These are phyloP conservation scores for Diacarnus erythraeanus DNA, from an alignment of 37 sponge, comb jelly and placozoan genomes.

Conservation along the genomic window DNA sequence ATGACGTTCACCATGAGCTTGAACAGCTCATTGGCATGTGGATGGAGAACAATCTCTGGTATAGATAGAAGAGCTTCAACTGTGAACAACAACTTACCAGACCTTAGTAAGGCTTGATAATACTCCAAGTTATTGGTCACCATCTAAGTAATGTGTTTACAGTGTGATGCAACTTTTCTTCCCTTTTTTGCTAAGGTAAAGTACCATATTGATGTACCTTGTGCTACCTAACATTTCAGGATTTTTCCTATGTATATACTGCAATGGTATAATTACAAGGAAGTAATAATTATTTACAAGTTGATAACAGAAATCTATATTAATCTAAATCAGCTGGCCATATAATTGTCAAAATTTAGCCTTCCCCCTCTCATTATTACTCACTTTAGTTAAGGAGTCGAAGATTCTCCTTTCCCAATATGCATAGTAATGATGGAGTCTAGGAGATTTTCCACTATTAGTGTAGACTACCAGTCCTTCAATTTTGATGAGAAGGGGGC, in stretches of 20 bases:
- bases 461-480: constrained; percentile 94
- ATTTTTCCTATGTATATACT: too few relatives aligned
- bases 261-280: too few relatives aligned
- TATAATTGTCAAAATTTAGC: background rate
- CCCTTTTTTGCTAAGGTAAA: too few relatives aligned
- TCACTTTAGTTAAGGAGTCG: constrained; percentile 75
- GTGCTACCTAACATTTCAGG: too few relatives aligned
- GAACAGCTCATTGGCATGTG: constrained; percentile 90
- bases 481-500: constrained; percentile 96
- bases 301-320: too few relatives aligned
- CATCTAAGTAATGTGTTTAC: constrained; percentile 59
- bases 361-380: background rate
- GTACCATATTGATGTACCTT: background rate
- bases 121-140: constrained; percentile 75
- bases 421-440: constrained; percentile 76
- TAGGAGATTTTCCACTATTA: constrained; percentile 88
- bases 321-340: background rate
- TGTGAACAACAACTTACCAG: constrained; percentile 78
- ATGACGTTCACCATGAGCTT: constrained; percentile 66
- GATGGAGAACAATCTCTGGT: constrained; percentile 91
- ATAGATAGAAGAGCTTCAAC: constrained; percentile 91
- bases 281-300: too few relatives aligned
- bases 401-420: constrained; percentile 94
- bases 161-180: background rate
- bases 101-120: constrained; percentile 54